Evolutionary conservation across 2,888 invertebrate species (phyloP).

Genomic region (Mactromeris polynyma): DNA sequence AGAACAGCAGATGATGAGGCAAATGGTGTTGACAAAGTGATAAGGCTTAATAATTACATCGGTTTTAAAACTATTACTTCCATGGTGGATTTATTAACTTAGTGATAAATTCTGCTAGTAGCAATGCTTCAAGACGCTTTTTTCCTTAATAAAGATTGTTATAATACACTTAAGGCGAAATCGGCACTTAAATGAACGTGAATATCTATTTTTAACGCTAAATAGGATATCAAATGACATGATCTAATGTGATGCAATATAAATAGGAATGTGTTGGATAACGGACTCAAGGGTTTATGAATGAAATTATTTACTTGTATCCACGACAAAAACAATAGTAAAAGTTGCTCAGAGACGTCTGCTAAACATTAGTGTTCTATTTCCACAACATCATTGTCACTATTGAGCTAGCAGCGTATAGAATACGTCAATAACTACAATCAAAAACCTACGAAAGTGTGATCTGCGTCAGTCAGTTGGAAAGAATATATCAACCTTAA

Average conservation of each 20-base stretch:
- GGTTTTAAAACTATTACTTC: not conserved
- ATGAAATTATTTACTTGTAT: no score
- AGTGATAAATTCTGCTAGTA: not conserved
- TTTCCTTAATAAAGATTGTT: no score
- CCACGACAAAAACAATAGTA: no score
- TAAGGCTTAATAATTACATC: not conserved
- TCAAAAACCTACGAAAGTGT: not conserved
- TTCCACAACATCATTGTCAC: not conserved
- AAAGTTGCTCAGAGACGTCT: no score
- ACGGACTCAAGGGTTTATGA: no score
- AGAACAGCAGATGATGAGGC: not conserved
- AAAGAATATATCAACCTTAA: not conserved
- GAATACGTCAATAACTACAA: not conserved
- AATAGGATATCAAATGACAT: no score
- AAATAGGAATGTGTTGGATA: no score
- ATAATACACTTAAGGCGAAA: no score
- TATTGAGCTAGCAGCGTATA: not conserved
- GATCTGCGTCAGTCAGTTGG: not conserved
- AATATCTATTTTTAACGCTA: no score
- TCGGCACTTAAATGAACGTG: no score
- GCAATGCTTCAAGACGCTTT: not conserved
- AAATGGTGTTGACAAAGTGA: not conserved
- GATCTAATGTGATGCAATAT: no score
- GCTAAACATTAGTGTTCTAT: not conserved
- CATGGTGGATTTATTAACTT: not conserved